Percentiles rank a stretch among this genome's conserved stretches.
These are phyloP conservation scores for Aurelia aurita DNA, from an alignment of 30 jellyfish, hydroid and myxozoan genomes.

Conservation along the genomic window DNA sequence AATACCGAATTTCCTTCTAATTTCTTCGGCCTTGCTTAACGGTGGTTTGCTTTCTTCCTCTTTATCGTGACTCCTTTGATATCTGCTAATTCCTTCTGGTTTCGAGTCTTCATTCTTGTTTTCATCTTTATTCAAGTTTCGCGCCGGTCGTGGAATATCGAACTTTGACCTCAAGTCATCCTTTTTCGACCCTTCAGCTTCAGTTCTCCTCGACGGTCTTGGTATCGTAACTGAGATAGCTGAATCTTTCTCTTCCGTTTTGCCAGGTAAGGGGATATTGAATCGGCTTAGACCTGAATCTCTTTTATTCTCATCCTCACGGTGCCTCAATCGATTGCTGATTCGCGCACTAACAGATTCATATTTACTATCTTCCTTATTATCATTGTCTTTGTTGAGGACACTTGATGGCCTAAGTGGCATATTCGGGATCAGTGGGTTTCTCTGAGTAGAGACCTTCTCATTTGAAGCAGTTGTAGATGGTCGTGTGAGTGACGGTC, in stretches of 20 bases:
- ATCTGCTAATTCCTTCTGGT: constrained; percentile 5
- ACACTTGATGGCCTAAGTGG: constrained; percentile 61
- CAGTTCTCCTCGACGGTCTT: constrained; percentile 39
- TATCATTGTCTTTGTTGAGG: constrained; percentile 48
- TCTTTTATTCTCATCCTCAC: constrained; percentile 25
- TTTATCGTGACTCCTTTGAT: constrained; percentile 26
- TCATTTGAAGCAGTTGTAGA: constrained; percentile 56
- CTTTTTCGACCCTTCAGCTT: constrained; percentile 35
- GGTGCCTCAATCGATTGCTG: constrained; percentile 22
- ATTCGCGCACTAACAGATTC: constrained; percentile 41
- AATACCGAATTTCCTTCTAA: constrained; percentile 59
- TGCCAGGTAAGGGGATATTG: constrained; percentile 60
- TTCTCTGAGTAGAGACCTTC: constrained; percentile 62
- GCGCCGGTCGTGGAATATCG: constrained; percentile 48
- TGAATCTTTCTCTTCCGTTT: constrained; percentile 28
- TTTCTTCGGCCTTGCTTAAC: constrained; percentile 71
- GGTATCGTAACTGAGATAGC: constrained; percentile 31
- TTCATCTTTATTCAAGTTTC: constrained; percentile 19
- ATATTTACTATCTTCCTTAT: constrained; percentile 49
- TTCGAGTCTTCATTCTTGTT: constrained; percentile 22
- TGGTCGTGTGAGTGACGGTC: constrained; percentile 67
- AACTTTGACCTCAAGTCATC: constrained; percentile 50
- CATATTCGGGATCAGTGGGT: constrained; percentile 40
- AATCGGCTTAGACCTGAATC: constrained; percentile 36
- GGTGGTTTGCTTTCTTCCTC: constrained; percentile 53